Percentiles rank a stretch among this genome's conserved stretches.
Evolutionary conservation across 2,888 invertebrate species (phyloP).

Genomic region (Anoncus sp.): DNA sequence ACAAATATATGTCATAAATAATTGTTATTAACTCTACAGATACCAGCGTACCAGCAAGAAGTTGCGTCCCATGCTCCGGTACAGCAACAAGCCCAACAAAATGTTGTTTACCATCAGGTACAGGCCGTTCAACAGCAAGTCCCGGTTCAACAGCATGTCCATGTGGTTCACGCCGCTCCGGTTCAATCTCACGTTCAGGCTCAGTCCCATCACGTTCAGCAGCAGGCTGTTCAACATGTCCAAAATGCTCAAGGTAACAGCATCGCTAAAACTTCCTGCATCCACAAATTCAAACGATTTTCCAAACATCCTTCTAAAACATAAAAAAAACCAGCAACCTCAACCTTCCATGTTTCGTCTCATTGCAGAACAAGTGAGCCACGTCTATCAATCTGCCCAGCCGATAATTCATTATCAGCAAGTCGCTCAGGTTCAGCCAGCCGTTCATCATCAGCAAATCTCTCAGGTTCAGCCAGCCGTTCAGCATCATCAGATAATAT

Average conservation of each 20-base stretch:
- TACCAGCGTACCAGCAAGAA: too few relatives aligned
- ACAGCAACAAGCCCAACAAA: slow-evolving; percentile 3
- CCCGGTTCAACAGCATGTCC: slow-evolving; percentile 13
- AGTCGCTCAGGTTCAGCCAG: slow-evolving; percentile 9
- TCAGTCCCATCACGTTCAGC: slow-evolving; percentile 1
- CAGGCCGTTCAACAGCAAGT: background rate
- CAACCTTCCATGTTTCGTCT: too few relatives aligned
- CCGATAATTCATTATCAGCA: slow-evolving; percentile 17
- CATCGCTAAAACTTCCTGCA: too few relatives aligned
- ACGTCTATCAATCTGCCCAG: slow-evolving; percentile 8
- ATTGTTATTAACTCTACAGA: too few relatives aligned
- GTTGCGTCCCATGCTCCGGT: slow-evolving; percentile 5
- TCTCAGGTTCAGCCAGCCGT: slow-evolving; percentile 6
- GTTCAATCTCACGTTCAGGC: slow-evolving; percentile 17
- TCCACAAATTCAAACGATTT: too few relatives aligned
- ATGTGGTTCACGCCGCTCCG: slow-evolving; percentile 26
- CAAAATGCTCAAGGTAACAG: slow-evolving; percentile 31
- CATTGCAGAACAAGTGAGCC: background rate
- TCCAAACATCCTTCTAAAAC: too few relatives aligned
- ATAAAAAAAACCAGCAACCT: too few relatives aligned
- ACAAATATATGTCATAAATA: too few relatives aligned
- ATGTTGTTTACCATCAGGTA: background rate
- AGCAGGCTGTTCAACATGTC: background rate
- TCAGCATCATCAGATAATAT: background rate
- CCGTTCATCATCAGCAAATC: slow-evolving; percentile 7